Evolutionary conservation across 53 echinoderm and acorn worm species (phyloP), one percentile per base, ranked within the genome.

Genomic region (Pentamera pediparva): DNA sequence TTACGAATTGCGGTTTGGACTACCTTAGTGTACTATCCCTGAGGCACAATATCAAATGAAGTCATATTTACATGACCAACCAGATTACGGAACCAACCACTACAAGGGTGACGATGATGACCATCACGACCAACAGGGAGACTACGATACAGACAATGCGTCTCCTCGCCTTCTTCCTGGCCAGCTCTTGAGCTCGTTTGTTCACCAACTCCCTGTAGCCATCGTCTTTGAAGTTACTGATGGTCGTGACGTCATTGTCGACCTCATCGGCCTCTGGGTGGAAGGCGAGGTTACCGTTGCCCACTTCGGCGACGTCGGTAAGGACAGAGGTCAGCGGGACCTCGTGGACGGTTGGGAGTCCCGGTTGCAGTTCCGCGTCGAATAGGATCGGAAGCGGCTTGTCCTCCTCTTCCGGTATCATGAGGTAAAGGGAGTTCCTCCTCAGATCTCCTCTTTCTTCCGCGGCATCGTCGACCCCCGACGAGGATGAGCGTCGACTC

Each of bases 391-490:
- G 67, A 0, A 67, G 28, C 4, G 67, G 67, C 30, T 39, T 67
- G 67, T 67, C 67, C 17, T 41, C 41, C 45, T 67, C 67, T 24
- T 67, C 67, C 9, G 67, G 67, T 40, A 67, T 67, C 27, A 67
- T 41, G 41, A 20, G 30, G 67, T 67, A 67, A 3, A 67, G 28
- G 3, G 67, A 67, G 30, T 67, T 39, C 30, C 27, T 28, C 29
- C 27, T 22, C 21, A 67, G 41, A 29, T 41, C 45, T 12, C 30
- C 30, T 43, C 36, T 18, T 3, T 62, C 37, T 37, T 62, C 63
- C 1, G 6, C 6, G 35, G 38, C 35, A 24, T 62, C 63, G 38
- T 39, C 38, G n/a, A 24, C 24, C 19, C 37, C 35, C 38, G 63
- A 62, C 20, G 24, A 9, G 5, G 37, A 62, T n/a, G 63, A 62